Percentiles rank a stretch among this genome's conserved stretches.
Conservation (phyloP, 2,888 invertebrate genomes). For the Drepanosiphum platanoidis region DNA sequence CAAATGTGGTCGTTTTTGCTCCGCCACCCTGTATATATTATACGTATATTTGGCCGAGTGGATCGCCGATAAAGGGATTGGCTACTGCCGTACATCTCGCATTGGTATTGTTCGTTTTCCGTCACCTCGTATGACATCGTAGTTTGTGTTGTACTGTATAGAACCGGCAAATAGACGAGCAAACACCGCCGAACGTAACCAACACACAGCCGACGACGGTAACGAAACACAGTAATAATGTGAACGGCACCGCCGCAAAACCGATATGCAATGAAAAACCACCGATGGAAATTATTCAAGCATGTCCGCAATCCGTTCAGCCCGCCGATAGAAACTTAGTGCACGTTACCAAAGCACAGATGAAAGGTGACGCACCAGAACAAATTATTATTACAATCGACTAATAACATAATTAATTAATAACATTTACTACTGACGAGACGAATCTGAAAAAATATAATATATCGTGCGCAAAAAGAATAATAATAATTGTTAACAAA, state of each 20-base stretch:
- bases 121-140: neutral
- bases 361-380: slow-evolving; percentile 75
- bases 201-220: neutral
- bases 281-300: slow-evolving; percentile 9
- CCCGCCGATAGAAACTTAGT: slow-evolving; percentile 54
- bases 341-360: slow-evolving; percentile 74
- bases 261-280: slow-evolving; percentile 40
- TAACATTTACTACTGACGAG: too few species aligned
- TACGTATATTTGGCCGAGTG: too few species aligned
- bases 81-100: too few species aligned
- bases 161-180: slow-evolving; percentile 54
- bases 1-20: too few species aligned
- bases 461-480: too few species aligned
- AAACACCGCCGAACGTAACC: slow-evolving; percentile 5
- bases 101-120: neutral
- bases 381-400: neutral
- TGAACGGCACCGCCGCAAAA: slow-evolving; percentile 22
- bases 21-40: too few species aligned
- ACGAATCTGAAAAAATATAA: too few species aligned
- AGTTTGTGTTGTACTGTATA: neutral
- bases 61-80: too few species aligned
- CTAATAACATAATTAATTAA: too few species aligned
- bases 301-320: slow-evolving; percentile 18
- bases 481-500: too few species aligned
- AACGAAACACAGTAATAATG: slow-evolving; percentile 24